These are phyloP conservation scores for Helicolenus hilgendorfi DNA, from an alignment of 2,797 vertebrate species.

Conservation along the genomic window DNA sequence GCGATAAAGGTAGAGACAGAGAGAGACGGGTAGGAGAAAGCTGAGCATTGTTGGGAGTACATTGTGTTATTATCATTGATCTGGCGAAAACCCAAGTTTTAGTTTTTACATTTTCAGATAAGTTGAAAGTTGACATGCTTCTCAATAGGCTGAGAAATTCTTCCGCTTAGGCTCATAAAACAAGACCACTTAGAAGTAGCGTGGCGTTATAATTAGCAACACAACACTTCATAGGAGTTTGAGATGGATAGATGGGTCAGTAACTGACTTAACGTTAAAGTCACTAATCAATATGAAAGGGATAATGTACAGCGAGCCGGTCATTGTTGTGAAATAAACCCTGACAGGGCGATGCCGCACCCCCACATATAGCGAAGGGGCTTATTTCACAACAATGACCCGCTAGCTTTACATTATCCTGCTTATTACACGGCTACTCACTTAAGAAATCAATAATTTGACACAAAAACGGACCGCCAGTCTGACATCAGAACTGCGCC, in stretches of 20 bases:
- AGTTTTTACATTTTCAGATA: not conserved
- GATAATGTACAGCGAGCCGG: too few species aligned
- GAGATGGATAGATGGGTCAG: not conserved
- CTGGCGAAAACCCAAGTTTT: not conserved
- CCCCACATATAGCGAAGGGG: too few species aligned
- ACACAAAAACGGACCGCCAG: too few species aligned
- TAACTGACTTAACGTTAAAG: not conserved
- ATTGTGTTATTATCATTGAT: not conserved
- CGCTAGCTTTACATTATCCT: too few species aligned
- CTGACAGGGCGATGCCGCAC: rapidly evolving
- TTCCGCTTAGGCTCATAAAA: not conserved
- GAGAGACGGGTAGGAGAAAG: not conserved
- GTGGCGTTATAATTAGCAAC: too few species aligned
- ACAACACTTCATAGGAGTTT: not conserved
- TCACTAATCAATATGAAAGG: not conserved
- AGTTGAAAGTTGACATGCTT: not conserved
- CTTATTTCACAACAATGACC: too few species aligned
- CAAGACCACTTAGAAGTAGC: not conserved
- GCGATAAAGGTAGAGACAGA: not conserved
- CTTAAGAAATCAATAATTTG: too few species aligned
- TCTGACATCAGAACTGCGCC: too few species aligned
- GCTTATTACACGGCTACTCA: too few species aligned
- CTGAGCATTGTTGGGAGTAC: not conserved
- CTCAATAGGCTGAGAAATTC: not conserved
- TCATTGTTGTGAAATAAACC: too few species aligned